These are phyloP conservation scores for Polyommatus iphigenia DNA, from an alignment of 2,888 invertebrate genomes.

Conservation along the genomic window DNA sequence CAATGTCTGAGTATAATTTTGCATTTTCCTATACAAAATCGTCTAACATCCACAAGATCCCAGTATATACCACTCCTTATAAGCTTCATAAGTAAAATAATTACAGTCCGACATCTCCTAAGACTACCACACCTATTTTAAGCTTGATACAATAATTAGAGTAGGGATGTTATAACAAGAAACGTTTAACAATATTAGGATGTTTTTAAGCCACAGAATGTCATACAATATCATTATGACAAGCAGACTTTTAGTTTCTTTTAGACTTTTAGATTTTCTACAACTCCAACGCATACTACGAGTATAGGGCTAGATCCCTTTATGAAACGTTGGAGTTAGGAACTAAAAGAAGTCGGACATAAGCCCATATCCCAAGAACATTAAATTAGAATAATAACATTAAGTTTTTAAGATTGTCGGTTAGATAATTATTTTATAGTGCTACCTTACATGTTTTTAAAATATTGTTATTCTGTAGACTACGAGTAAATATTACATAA, in stretches of 20 bases:
- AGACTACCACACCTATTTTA: no score
- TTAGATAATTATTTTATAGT: neutral
- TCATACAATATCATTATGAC: neutral
- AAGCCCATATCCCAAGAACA: neutral
- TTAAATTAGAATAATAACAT: neutral
- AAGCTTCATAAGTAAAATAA: no score
- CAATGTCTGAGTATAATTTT: no score
- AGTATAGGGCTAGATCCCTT: no score
- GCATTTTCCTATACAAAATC: no score
- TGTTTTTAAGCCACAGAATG: neutral
- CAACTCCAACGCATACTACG: no score
- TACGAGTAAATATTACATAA: neutral
- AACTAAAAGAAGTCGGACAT: neutral
- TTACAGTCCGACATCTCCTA: no score
- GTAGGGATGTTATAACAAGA: no score
- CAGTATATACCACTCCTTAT: no score
- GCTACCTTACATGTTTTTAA: neutral
- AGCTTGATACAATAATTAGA: no score
- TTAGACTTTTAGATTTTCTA: neutral
- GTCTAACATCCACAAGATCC: no score
- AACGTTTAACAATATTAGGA: neutral
- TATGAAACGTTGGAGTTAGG: neutral
- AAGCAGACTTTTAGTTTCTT: neutral
- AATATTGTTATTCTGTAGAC: neutral
- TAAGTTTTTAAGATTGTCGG: neutral